Conservation (phyloP, 2,113 vertebrate species). For the Charadrius vociferus region DNA sequence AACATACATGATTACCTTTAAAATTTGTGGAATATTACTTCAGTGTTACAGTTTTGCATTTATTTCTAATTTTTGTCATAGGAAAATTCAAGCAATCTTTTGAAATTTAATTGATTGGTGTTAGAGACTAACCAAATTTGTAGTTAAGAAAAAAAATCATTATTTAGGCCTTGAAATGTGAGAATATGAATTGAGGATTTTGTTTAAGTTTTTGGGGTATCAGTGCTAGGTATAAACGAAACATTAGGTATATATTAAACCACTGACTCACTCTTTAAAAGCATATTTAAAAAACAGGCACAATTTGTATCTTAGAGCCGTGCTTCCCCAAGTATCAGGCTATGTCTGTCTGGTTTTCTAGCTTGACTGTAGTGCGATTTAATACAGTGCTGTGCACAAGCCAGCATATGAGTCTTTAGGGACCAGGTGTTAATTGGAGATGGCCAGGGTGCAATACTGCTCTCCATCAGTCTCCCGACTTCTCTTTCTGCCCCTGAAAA, state of each 20-base stretch:
- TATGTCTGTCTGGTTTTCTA: neutral
- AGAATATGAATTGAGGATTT: neutral
- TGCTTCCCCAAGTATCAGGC: neutral
- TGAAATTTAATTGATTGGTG: neutral
- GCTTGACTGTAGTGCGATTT: neutral
- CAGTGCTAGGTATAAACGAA: neutral
- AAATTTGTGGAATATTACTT: neutral
- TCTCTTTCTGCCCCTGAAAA: neutral
- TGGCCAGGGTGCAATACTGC: neutral
- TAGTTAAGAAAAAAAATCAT: neutral
- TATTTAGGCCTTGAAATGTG: neutral
- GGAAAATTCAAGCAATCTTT: neutral
- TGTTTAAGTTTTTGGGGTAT: neutral
- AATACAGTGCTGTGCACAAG: neutral
- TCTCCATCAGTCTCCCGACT: neutral
- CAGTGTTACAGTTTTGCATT: neutral
- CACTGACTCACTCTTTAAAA: neutral
- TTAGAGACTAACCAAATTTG: neutral
- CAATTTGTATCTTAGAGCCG: neutral
- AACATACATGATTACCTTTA: neutral
- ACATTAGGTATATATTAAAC: neutral
- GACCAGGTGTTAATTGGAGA: neutral
- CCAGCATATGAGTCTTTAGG: neutral
- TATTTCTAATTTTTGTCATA: neutral
- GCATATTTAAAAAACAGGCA: neutral